Base-by-base conservation (phyloP, 1,140 invertebrate species). In the Heterodera carotae region DNA sequence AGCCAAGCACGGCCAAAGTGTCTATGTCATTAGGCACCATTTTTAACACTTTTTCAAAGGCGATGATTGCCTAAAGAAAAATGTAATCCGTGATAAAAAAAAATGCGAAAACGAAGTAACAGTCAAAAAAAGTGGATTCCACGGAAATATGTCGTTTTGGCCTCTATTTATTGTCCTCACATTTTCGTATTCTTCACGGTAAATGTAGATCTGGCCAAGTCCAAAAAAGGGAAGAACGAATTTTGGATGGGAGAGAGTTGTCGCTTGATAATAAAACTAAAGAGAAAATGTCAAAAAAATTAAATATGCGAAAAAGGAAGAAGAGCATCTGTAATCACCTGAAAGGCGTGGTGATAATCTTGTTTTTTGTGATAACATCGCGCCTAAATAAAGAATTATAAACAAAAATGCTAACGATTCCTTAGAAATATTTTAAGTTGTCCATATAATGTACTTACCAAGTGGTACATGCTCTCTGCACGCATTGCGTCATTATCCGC, bases 241-340 rank as follows among this genome's bases (percentile, higher is more conserved):
- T 85, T 92, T 93, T 15, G 93, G 90, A 0, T 95, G 93, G 0
- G 95, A 94, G 90, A 97, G 98, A 89, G 99, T 96, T 1, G 96
- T 99, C 0, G 97, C 94, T 89, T 99, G 96, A 88, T 98, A 99
- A 87, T 99, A 99, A 90, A 99, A 99, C 89, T 99, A n/a, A n/a
- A n/a, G n/a, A n/a, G 95, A 88, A 99, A 39, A 99, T 43, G 95
- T 68, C 4, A 10, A 10, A 64, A 22, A 78, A 10, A 36, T 39
- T 29, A 56, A 29, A n/a, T n/a, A 33, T 39, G 36, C 4, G 10
- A 39, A 43, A 69, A 78, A 79, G 62, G 2, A n/a, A 66, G 29
- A 1, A 27, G n/a, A 59, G 27, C n/a, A n/a, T n/a, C n/a, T n/a
- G n/a, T 56, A 48, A 71, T 18, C 39, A 84, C 83, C 43, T 76